Percentiles rank a stretch among this genome's conserved stretches.
These are phyloP conservation scores for Cephonodes hylas DNA, from an alignment of 2,888 invertebrate species.

Conservation along the genomic window DNA sequence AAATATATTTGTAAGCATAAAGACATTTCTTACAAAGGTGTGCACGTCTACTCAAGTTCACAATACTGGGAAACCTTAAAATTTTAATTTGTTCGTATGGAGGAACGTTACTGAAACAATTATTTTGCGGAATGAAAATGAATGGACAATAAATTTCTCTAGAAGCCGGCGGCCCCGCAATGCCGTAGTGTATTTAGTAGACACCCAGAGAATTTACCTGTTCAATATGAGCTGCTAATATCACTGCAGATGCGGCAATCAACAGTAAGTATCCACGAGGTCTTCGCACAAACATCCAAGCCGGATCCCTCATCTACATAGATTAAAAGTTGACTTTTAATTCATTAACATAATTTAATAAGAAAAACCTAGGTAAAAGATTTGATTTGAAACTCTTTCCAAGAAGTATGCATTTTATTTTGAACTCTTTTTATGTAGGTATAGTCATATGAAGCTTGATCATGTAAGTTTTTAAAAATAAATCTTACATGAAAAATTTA, in stretches of 20 bases:
- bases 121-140: not conserved
- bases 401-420: too few species aligned
- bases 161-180: not conserved
- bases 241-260: conserved; percentile 46
- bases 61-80: not conserved
- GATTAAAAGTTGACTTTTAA: not conserved
- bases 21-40: not conserved
- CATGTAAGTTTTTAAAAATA: too few species aligned
- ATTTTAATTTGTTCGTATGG: not conserved
- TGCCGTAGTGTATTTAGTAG: not conserved
- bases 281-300: conserved; percentile 40
- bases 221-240: conserved; percentile 60
- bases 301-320: conserved; percentile 54
- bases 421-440: too few species aligned
- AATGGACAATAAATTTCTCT: not conserved
- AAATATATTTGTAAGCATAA: not conserved
- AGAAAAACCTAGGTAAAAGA: not conserved
- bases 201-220: conserved; percentile 45
- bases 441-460: too few species aligned
- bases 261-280: conserved; percentile 55
- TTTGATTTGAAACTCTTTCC: too few species aligned
- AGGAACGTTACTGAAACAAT: not conserved
- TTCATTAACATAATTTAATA: not conserved
- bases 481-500: too few species aligned
- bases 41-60: not conserved